Conservation (phyloP, 2,113 vertebrate genomes). For the human (Homo sapiens) region DNA sequence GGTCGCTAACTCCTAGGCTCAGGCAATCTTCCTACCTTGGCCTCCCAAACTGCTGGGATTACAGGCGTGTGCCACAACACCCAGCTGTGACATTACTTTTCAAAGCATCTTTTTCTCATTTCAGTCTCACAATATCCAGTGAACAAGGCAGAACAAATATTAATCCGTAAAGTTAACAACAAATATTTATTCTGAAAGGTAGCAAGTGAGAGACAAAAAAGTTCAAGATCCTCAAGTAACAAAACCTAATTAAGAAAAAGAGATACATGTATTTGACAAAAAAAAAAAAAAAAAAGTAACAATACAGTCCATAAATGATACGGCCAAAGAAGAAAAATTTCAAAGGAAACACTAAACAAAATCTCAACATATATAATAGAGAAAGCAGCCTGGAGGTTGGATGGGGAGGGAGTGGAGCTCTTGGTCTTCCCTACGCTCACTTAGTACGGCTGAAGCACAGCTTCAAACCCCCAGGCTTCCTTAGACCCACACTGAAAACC, state of each 20-base stretch:
- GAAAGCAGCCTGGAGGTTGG: background rate
- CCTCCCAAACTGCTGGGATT: too few relatives aligned
- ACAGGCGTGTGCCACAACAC: too few relatives aligned
- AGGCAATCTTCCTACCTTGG: too few relatives aligned
- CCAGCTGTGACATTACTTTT: background rate
- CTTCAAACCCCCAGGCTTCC: background rate
- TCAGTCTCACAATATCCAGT: background rate
- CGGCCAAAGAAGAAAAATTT: background rate
- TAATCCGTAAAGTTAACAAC: slow-evolving; percentile 36
- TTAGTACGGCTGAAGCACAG: background rate
- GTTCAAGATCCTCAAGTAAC: slow-evolving; percentile 19
- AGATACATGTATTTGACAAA: background rate
- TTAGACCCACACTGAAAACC: background rate
- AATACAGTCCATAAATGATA: background rate
- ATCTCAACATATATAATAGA: background rate
- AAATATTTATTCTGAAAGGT: slow-evolving; percentile 17
- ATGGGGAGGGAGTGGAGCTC: background rate
- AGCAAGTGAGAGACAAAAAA: background rate
- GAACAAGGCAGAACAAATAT: background rate
- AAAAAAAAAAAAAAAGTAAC: background rate
- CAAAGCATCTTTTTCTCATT: slow-evolving; percentile 26
- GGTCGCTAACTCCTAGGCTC: too few relatives aligned
- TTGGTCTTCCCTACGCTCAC: background rate
- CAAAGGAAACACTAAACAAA: background rate
- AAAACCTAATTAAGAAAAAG: background rate